Evolutionary conservation across 2,888 invertebrate genomes (phyloP), one percentile per base, ranked within the genome.

Genomic region (Leucozona laternaria): DNA sequence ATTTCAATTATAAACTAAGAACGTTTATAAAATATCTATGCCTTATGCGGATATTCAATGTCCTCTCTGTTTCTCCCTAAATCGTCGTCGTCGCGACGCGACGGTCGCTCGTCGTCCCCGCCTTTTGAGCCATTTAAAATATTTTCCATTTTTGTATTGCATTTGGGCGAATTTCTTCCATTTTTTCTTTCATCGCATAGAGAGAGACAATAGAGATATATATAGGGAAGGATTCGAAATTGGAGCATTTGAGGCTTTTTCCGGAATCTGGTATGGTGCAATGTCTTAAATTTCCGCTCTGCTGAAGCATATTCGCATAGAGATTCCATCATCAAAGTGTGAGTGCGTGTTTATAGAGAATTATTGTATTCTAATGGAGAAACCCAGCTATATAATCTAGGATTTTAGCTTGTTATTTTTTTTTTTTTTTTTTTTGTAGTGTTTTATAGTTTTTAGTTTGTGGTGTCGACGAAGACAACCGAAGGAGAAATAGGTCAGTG

Each of bases 401-500:
- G 37, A 58, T 58, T 58, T 58, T 4, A 31, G 17, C 10, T 72
- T 72, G 28, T n/a, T 58, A 64, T 55, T 50, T n/a, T 62, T 40
- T 6, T 43, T 60, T 37, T 43, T 60, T 53, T 58, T 58, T 17
- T 17, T 66, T 43, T 70, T 37, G 2, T 68, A 34, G 66, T 58
- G 25, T 28, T 73, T 50, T 58, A 28, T 62, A 45, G 28, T 55
- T 53, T 64, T 57, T n/a, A 43, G 55, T 57, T 17, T 78, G 53
- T n/a, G 25, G 34, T n/a, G n/a, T n/a, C 20, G 31, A 37, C 17
- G 40, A 62, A 45, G 58, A 78, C 17, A 10, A 58, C 6, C 20
- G 15, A 37, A 20, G 17, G 1, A 48, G 20, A 82, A 82, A 73
- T 78, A 78, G 82, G 82, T 82, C 82, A 82, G 78, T 78, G 82